Evolutionary conservation across 2,888 invertebrate genomes (phyloP).

Genomic region (Abrostola triplasia): DNA sequence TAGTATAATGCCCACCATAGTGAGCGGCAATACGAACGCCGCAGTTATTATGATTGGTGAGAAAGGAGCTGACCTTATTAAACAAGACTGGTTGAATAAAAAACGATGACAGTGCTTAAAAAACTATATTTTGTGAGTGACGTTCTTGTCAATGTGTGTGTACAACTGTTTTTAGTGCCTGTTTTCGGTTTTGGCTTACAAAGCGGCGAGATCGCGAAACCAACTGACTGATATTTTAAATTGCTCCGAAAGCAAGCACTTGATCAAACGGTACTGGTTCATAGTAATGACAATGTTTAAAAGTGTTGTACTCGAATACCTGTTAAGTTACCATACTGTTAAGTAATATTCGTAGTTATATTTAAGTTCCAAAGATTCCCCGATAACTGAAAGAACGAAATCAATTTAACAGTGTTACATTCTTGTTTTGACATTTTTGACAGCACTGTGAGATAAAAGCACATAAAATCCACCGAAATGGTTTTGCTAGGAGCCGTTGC

Average conservation of each 20-base stretch:
- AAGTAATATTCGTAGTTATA: conserved; percentile 25
- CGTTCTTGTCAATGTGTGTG: conserved; percentile 8
- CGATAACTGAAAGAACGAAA: conserved; percentile 13
- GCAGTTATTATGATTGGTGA: conserved; percentile 97
- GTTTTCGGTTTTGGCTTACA: neutral
- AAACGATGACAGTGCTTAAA: conserved; percentile 69
- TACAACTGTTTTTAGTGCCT: neutral
- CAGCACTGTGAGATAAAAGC: no score
- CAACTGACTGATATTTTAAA: neutral
- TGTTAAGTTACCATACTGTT: conserved; percentile 54
- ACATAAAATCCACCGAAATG: neutral
- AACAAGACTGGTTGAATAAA: conserved; percentile 92
- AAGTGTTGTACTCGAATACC: conserved; percentile 28
- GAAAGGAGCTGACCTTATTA: conserved; percentile 95
- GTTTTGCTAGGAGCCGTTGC: no score
- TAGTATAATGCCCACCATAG: conserved; percentile 96
- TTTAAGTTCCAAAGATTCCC: conserved; percentile 54
- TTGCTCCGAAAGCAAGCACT: neutral
- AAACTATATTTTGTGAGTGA: conserved; percentile 22
- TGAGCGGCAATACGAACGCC: conserved; percentile 96
- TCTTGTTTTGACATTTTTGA: neutral
- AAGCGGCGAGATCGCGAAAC: neutral
- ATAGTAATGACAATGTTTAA: neutral
- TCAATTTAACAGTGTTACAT: neutral
- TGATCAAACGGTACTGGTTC: neutral